These are phyloP conservation scores for Lagenorhynchus albirostris DNA, from an alignment of 2,113 vertebrate species.

Conservation along the genomic window DNA sequence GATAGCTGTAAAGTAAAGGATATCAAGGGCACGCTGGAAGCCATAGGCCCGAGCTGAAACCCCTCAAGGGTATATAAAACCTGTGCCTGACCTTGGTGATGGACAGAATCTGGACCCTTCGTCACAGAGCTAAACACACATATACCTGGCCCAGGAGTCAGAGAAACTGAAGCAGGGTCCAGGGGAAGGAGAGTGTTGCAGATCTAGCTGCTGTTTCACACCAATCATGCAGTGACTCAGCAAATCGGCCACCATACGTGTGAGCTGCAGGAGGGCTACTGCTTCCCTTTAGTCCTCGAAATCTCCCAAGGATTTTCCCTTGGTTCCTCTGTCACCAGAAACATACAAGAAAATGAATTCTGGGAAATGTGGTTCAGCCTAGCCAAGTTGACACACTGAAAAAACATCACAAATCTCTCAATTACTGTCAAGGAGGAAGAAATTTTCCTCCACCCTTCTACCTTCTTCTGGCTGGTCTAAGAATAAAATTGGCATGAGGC, in stretches of 20 bases:
- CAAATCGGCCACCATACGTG: not conserved
- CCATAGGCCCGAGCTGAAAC: not conserved
- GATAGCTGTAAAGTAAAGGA: not conserved
- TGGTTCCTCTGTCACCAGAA: not conserved
- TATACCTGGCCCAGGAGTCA: not conserved
- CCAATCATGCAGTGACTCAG: not conserved
- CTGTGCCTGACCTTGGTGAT: not conserved
- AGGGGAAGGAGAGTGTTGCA: not conserved
- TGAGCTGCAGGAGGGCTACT: not conserved
- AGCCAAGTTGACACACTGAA: not conserved
- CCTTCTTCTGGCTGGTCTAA: not conserved
- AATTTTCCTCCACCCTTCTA: not conserved
- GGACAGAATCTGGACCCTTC: not conserved
- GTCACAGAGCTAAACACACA: not conserved
- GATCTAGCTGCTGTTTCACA: not conserved
- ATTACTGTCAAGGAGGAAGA: not conserved
- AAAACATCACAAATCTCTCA: not conserved
- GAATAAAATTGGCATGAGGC: not conserved
- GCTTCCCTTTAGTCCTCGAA: not conserved
- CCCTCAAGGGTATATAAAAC: not conserved
- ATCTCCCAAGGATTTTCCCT: slow-evolving; percentile 1
- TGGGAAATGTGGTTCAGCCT: not conserved
- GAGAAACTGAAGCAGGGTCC: not conserved
- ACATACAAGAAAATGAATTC: slow-evolving; percentile 26
- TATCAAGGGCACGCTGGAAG: not conserved